Conservation (phyloP, 2,888 invertebrate species). For the Mystacides longicornis region DNA sequence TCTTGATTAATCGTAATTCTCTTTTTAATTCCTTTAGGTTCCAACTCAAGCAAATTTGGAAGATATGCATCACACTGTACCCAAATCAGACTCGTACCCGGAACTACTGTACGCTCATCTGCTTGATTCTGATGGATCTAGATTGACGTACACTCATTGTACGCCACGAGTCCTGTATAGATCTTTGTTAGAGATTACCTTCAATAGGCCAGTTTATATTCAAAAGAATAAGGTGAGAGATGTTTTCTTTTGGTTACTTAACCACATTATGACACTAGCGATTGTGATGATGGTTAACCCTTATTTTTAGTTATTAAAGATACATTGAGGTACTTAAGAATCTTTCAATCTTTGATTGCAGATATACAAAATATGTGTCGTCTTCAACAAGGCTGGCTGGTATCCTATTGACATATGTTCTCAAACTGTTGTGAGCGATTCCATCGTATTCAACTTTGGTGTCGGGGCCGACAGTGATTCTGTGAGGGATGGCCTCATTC, state of each 20-base stretch:
- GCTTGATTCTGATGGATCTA: conserved; percentile 69
- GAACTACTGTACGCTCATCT: conserved; percentile 77
- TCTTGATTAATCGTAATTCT: not conserved
- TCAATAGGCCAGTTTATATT: conserved; percentile 73
- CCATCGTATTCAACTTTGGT: conserved; percentile 69
- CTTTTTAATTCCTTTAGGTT: conserved; percentile 43
- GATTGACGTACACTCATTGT: conserved; percentile 76
- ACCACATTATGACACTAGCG: too few relatives aligned
- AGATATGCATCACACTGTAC: conserved; percentile 31
- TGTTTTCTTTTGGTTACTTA: too few relatives aligned
- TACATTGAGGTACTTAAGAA: not conserved
- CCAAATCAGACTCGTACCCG: conserved; percentile 47
- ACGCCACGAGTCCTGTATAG: conserved; percentile 68
- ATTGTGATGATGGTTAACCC: too few relatives aligned
- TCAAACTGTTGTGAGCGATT: conserved; percentile 58
- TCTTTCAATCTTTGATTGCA: conserved; percentile 32
- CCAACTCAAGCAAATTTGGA: conserved; percentile 63
- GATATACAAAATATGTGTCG: conserved; percentile 75
- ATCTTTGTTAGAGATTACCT: conserved; percentile 69
- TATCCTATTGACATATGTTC: conserved; percentile 73
- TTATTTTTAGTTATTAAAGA: too few relatives aligned
- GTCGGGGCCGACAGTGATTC: conserved; percentile 65
- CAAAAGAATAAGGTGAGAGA: conserved; percentile 58
- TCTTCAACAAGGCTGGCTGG: conserved; percentile 74
- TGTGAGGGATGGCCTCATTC: conserved; percentile 67